These are phyloP conservation scores for Syndactyla subalaris DNA, from an alignment of 2,797 vertebrate genomes.

Conservation along the genomic window DNA sequence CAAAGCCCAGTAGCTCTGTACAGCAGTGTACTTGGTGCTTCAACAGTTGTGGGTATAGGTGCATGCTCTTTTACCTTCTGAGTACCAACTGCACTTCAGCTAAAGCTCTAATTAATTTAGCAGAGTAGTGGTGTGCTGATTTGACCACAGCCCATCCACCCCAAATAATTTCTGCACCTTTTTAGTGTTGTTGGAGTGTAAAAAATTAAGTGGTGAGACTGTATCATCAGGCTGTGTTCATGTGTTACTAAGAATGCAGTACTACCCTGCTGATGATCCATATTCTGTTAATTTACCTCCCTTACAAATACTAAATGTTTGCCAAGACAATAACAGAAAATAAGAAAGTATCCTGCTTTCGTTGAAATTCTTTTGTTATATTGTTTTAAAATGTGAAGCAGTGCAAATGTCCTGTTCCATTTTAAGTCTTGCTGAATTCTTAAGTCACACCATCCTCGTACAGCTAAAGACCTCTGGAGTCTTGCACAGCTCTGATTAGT, in stretches of 20 bases:
- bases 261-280: not conserved
- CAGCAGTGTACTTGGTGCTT: not conserved
- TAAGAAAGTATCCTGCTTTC: not conserved
- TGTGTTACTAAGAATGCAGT: not conserved
- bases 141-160: not conserved
- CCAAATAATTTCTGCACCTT: not conserved
- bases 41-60: not conserved
- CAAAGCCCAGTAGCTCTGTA: not conserved
- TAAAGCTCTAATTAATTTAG: not conserved
- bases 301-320: not conserved
- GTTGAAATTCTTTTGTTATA: not conserved
- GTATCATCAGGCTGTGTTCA: fast-evolving
- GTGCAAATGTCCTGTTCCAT: not conserved
- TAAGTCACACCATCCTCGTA: not conserved
- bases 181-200: not conserved
- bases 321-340: not conserved
- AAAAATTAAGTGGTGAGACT: not conserved
- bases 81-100: not conserved
- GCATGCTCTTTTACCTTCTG: not conserved
- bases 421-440: not conserved
- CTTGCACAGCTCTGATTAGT: not conserved
- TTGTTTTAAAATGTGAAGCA: not conserved
- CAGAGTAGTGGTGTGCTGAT: not conserved
- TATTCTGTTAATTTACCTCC: not conserved
- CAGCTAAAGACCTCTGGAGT: not conserved